Percentiles rank a stretch among this genome's conserved stretches.
phyloP scores from a whole-genome alignment of 2,888 invertebrate genomes.

The Zaprionus bogoriensis region DNA sequence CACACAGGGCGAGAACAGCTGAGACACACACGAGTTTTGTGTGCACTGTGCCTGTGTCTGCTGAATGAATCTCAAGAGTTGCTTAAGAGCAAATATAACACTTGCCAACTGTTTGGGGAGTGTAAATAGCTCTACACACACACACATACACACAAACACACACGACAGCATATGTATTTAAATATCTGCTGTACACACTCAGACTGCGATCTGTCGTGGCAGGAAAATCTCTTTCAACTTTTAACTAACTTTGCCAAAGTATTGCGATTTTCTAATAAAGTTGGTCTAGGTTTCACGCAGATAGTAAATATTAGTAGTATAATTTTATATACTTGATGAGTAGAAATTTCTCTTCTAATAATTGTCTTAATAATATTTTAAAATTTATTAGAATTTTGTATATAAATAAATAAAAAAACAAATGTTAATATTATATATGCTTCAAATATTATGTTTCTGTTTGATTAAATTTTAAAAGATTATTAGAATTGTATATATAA shows the following conservation, averaged over 20 bases:
- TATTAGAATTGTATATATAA: too few relatives aligned
- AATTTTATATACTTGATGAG: too few relatives aligned
- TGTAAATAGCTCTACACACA: not conserved
- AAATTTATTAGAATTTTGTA: too few relatives aligned
- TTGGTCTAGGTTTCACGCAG: too few relatives aligned
- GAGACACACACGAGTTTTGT: conserved; percentile 8
- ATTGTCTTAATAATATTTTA: too few relatives aligned
- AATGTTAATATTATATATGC: too few relatives aligned
- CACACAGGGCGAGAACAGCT: conserved; percentile 30
- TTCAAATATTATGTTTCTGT: too few relatives aligned
- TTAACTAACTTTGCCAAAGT: not conserved
- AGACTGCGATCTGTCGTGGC: not conserved
- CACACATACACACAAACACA: not conserved
- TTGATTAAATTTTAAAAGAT: too few relatives aligned
- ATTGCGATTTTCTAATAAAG: not conserved
- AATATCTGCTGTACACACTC: not conserved
- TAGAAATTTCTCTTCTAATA: too few relatives aligned
- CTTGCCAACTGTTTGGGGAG: conserved; percentile 38
- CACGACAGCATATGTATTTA: not conserved
- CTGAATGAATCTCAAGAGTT: conserved; percentile 44
- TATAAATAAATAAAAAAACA: too few relatives aligned
- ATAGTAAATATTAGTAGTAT: too few relatives aligned
- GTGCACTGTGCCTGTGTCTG: not conserved
- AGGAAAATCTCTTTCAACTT: not conserved
- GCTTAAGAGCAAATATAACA: conserved; percentile 66